Base-by-base conservation (phyloP, 2,888 invertebrate species). In the Acrobasis consociella region DNA sequence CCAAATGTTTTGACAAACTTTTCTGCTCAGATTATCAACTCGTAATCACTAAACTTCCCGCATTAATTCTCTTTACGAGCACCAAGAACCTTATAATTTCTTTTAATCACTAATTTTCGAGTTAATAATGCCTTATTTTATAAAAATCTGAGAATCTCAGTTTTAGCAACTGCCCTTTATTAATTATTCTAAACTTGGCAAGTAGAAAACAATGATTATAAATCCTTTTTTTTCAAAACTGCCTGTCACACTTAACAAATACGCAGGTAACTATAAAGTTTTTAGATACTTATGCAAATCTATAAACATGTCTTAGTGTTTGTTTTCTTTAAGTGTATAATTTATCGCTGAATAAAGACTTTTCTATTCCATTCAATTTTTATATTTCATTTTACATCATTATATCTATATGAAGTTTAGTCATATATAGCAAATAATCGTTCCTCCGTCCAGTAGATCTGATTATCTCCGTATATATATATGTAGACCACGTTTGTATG, bases 41-140 rank as follows among this genome's bases (percentile, higher is more conserved):
- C 63, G 52, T 64, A 67, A 68, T 70, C 67, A 65, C 64, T 58
- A 63, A 72, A 69, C 65, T 70, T 70, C 42, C 49, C 39, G 39
- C 66, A 66, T 69, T 69, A 68, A 70, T 70, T 65, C 62, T 64
- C 59, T 65, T 68, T 63, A 64, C 64, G 65, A 65, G 64, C 65
- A 52, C 46, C 63, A 53, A 63, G 59, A 67, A 66, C 65, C 63
- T 69, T 66, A 64, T 66, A 65, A 69, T 67, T 69, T 65, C 63
- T 61, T 69, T 69, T 69, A 66, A 67, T 69, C 66, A 69, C 66
- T 55, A 46, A 67, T 69, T 69, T 69, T 65, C 64, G 62, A 62
- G 60, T 66, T 67, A 64, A 66, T 64, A 64, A 67, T 60, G 58
- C 49, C 49, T 53, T 62, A 49, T 65, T 68, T 64, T 63, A 59